These are phyloP conservation scores for Haplochromis vanheusdeni DNA, from an alignment of 2,113 vertebrate genomes.

Conservation along the genomic window DNA sequence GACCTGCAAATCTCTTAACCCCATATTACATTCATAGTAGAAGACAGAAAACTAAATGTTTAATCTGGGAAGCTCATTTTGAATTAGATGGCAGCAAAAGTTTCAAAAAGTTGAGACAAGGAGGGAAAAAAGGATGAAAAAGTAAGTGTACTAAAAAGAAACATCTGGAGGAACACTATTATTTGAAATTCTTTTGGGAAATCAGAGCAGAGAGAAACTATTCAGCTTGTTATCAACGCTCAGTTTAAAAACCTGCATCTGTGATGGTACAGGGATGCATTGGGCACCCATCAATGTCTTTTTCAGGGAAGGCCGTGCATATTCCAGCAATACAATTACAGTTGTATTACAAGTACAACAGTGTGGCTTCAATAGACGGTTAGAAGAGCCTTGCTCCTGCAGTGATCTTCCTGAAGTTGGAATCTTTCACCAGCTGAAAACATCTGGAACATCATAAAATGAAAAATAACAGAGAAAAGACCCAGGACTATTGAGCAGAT, in stretches of 20 bases:
- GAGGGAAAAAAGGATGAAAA: neutral
- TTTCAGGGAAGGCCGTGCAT: neutral
- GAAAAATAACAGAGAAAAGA: neutral
- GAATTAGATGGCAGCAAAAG: neutral
- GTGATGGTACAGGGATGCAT: neutral
- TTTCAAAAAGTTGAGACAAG: neutral
- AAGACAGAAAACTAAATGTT: neutral
- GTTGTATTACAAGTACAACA: neutral
- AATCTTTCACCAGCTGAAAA: neutral
- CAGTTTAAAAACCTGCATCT: neutral
- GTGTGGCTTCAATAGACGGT: neutral
- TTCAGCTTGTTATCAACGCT: neutral
- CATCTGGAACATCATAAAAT: neutral
- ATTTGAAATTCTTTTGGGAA: neutral
- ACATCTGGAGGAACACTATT: neutral
- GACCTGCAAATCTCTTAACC: neutral
- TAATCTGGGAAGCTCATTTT: neutral
- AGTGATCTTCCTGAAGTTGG: neutral
- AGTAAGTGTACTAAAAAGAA: neutral
- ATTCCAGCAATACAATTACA: neutral
- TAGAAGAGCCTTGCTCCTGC: neutral
- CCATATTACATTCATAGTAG: neutral
- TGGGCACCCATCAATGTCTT: neutral
- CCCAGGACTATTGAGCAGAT: neutral
- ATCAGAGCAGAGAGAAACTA: neutral